A percentile compares a stretch with the other conserved stretches of the same genome.
These are phyloP conservation scores for Fregetta grallaria DNA, from an alignment of 2,113 vertebrate genomes.

Conservation along the genomic window DNA sequence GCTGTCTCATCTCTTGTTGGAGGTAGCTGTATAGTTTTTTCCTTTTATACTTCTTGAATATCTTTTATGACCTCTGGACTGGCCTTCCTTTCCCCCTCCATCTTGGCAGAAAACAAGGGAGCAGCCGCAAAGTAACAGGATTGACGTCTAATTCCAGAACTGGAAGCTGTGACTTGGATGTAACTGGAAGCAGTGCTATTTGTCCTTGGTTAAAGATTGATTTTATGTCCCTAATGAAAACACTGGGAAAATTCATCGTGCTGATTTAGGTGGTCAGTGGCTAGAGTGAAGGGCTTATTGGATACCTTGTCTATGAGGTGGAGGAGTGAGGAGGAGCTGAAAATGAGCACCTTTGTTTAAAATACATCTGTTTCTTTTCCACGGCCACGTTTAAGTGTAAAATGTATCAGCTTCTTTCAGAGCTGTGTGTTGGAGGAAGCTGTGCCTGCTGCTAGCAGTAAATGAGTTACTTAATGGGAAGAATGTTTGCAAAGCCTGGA, in stretches of 20 bases:
- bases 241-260: neutral
- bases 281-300: neutral
- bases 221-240: slow-evolving; percentile 1
- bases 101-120: neutral
- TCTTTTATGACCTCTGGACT: neutral
- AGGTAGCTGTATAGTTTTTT: neutral
- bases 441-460: slow-evolving; percentile 37
- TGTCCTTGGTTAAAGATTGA: slow-evolving; percentile 23
- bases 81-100: neutral
- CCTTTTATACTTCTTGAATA: neutral
- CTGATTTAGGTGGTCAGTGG: neutral
- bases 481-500: slow-evolving; percentile 30
- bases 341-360: neutral
- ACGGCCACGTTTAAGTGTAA: neutral
- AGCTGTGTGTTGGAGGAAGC: neutral
- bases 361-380: slow-evolving; percentile 25
- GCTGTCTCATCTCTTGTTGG: neutral
- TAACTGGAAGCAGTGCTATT: neutral
- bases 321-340: neutral
- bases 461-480: slow-evolving; percentile 51
- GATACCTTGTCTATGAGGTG: neutral
- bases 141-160: neutral
- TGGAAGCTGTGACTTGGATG: neutral
- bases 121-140: neutral
- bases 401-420: slow-evolving; percentile 1